These are phyloP conservation scores for Lithosia quadra DNA, from an alignment of 2,888 invertebrate species.

Conservation along the genomic window DNA sequence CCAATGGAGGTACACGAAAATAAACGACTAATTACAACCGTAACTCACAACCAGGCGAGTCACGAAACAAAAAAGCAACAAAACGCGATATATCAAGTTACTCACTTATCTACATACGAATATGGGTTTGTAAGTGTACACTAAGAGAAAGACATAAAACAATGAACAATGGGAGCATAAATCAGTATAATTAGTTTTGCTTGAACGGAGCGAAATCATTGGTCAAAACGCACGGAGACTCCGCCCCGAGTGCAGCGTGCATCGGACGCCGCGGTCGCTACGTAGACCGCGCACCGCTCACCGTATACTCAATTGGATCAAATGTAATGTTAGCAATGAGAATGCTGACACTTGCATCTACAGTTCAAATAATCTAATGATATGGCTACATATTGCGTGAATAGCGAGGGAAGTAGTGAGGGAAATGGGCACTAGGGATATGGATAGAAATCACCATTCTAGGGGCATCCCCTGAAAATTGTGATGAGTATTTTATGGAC, in stretches of 20 bases:
- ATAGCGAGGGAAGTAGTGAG: no score
- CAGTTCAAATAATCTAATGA: no score
- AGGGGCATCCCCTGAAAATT: no score
- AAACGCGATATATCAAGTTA: constrained; percentile 64
- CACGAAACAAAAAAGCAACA: constrained; percentile 57
- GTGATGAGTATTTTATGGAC: no score
- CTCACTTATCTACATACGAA: constrained; percentile 63
- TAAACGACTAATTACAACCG: constrained; percentile 55
- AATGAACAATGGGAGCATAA: constrained; percentile 97
- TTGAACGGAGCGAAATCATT: constrained; percentile 88
- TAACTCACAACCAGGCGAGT: constrained; percentile 51
- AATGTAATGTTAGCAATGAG: constrained; percentile 74
- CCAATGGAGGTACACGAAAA: constrained; percentile 42
- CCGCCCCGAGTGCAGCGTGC: constrained; percentile 80
- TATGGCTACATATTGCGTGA: no score
- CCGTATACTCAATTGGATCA: constrained; percentile 72
- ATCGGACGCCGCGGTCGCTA: constrained; percentile 56
- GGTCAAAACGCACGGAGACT: constrained; percentile 87
- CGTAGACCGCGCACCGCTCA: constrained; percentile 53
- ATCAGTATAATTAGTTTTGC: constrained; percentile 97
- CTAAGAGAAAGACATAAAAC: constrained; percentile 89
- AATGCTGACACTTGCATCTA: constrained; percentile 44
- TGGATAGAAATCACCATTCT: no score
- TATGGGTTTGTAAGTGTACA: constrained; percentile 69
- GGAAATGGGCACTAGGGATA: no score